Evolutionary conservation across 2,888 invertebrate genomes (phyloP).

Genomic region (Eudemis profundana): DNA sequence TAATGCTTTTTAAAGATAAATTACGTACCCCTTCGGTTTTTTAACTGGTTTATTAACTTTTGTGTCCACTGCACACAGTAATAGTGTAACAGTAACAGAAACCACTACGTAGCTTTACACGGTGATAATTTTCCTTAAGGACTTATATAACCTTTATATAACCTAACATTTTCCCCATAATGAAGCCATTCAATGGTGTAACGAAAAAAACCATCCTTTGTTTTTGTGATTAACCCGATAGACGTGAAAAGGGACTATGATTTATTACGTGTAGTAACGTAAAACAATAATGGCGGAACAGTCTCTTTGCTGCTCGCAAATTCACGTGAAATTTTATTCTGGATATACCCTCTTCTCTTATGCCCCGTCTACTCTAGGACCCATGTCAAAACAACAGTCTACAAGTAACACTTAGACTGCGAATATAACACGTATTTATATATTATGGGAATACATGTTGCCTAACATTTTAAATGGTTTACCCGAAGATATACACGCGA

Average conservation of each 20-base stretch:
- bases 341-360: constrained; percentile 7
- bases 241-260: background rate
- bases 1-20: too few species aligned
- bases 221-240: background rate
- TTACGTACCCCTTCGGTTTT: too few species aligned
- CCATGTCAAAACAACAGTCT: constrained; percentile 7
- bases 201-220: background rate
- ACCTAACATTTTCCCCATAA: background rate
- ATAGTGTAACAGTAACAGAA: too few species aligned
- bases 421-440: too few species aligned
- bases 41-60: too few species aligned
- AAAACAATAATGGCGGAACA: background rate
- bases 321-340: background rate
- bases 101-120: too few species aligned
- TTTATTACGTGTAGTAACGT: background rate
- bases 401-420: background rate
- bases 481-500: too few species aligned
- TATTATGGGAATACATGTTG: too few species aligned
- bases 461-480: too few species aligned
- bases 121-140: background rate
- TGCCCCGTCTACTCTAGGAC: background rate
- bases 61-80: too few species aligned
- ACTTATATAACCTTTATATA: background rate
- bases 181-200: background rate
- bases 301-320: background rate